Evolutionary conservation across 2,888 invertebrate genomes (phyloP), one percentile per base, ranked within the genome.

Genomic region (Embidobia sp.): DNA sequence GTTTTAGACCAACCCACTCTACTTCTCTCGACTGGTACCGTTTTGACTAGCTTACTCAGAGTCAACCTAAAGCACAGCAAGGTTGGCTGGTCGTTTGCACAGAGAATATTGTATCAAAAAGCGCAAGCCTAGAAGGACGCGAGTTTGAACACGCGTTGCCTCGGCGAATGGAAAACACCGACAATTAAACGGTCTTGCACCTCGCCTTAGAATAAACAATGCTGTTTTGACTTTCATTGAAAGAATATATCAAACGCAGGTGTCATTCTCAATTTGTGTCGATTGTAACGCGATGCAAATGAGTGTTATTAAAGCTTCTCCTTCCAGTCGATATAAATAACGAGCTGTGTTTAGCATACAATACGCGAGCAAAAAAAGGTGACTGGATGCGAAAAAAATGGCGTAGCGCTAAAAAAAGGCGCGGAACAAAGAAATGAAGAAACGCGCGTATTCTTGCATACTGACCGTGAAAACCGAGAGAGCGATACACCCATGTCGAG

Each of bases 361-460:
- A 70, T 70, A 29, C 35, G 57, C 6, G 8, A 51, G 19, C 33
- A 15, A 27, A 19, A 51, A 13, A 26, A 44, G 6, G 22, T 26
- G 19, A 11, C 6, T 10, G 10, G 15, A 13, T 2, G 19, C n/a
- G 18, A n/a, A n/a, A n/a, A n/a, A n/a, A n/a, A n/a, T n/a, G n/a
- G n/a, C n/a, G n/a, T n/a, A n/a, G n/a, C n/a, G 35, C 10, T 10
- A 13, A 37, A 33, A 26, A 44, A 46, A 26, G 18, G 11, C 44
- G 55, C 26, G 31, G 46, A 67, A 67, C 67, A 67, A 67, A 67
- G 67, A 57, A 67, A 57, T 57, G 67, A 67, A 67, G 67, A 67
- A 69, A 69, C 49, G 22, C 44, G 40, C 57, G 49, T 72, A 61
- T 72, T 72, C 53, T 15, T 51, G 63, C 53, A 72, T 59, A 49